Evolutionary conservation across 2,888 invertebrate species (phyloP).

Genomic region (Eupithecia vulgata): DNA sequence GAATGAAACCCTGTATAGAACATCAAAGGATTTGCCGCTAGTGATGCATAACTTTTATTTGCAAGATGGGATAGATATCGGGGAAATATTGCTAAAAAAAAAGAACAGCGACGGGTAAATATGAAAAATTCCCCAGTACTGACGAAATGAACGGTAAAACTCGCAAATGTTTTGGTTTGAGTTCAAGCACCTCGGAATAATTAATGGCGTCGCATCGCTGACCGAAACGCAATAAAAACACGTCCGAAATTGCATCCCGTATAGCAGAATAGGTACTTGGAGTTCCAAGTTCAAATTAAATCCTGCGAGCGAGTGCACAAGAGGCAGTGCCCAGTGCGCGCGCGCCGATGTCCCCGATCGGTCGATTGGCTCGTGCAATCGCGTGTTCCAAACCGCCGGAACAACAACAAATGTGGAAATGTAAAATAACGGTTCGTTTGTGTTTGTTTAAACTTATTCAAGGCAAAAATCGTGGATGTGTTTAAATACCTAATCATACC

Average conservation of each 20-base stretch:
- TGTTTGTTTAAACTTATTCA: conserved; percentile 16
- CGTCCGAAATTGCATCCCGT: conserved; percentile 67
- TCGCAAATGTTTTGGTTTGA: conserved; percentile 51
- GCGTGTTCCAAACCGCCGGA: conserved; percentile 62
- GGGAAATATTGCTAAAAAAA: conserved; percentile 36
- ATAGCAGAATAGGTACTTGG: conserved; percentile 39
- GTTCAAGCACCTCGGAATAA: conserved; percentile 68
- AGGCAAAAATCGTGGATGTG: conserved; percentile 13
- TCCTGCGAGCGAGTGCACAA: conserved; percentile 48
- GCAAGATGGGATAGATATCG: conserved; percentile 39
- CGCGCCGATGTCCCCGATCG: conserved; percentile 72
- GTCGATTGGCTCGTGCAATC: conserved; percentile 59
- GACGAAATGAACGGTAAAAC: conserved; percentile 9
- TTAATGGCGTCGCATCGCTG: conserved; percentile 58
- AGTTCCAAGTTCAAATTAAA: conserved; percentile 75
- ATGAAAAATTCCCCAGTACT: neutral
- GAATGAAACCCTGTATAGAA: conserved; percentile 55
- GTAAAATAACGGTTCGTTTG: conserved; percentile 6
- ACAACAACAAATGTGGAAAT: conserved; percentile 24
- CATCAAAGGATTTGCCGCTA: conserved; percentile 70
- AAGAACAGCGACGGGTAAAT: conserved; percentile 15
- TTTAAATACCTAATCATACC: neutral
- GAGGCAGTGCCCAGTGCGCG: conserved; percentile 75
- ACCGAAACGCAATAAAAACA: conserved; percentile 69
- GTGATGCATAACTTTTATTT: conserved; percentile 62